phyloP scores from a whole-genome alignment of 2,888 invertebrate genomes.

The Cylloceria caligata region DNA sequence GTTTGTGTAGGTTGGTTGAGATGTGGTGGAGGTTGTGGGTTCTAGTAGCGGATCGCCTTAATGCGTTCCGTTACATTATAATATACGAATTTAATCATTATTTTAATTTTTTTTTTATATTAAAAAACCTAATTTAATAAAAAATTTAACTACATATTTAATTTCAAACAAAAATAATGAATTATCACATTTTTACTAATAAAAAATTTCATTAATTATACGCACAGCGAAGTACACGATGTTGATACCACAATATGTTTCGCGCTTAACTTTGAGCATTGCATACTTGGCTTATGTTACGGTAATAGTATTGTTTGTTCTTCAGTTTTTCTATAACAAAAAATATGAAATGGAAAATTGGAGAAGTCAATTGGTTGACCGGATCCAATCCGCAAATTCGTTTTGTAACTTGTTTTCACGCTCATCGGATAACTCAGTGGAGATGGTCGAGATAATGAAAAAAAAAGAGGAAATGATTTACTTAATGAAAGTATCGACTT shows the following conservation, averaged over 20 bases:
- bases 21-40: too few species aligned
- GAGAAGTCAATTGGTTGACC: conserved; percentile 55
- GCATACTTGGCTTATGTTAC: conserved; percentile 60
- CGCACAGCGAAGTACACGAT: conserved; percentile 66
- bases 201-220: too few species aligned
- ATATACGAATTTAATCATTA: too few species aligned
- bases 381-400: conserved; percentile 61
- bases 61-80: too few species aligned
- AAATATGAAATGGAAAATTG: conserved; percentile 31
- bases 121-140: too few species aligned
- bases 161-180: too few species aligned
- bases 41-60: too few species aligned
- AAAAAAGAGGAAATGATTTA: conserved; percentile 42
- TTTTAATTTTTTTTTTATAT: too few species aligned
- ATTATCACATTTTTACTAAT: too few species aligned
- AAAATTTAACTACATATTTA: too few species aligned
- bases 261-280: conserved; percentile 68
- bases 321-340: conserved; percentile 35
- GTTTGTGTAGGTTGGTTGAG: too few species aligned
- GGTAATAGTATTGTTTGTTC: conserved; percentile 40
- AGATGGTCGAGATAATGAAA: conserved; percentile 45
- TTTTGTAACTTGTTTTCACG: conserved; percentile 56
- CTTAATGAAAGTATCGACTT: conserved; percentile 25
- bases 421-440: conserved; percentile 41
- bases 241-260: conserved; percentile 68